Evolutionary conservation across 2,797 vertebrate genomes (phyloP).

Genomic region (Vespertilio murinus): DNA sequence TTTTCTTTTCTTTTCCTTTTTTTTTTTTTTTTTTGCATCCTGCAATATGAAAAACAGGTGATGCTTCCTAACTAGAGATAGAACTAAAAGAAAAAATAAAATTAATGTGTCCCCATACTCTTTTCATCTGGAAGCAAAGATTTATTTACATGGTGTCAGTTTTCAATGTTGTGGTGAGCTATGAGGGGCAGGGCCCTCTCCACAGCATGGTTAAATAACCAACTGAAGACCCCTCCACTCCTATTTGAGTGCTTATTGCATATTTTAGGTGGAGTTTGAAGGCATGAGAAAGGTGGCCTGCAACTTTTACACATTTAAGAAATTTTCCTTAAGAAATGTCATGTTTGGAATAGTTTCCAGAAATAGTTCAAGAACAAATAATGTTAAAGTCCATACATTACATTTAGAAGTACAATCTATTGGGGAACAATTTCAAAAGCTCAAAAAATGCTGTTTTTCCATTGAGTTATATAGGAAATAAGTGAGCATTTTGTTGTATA

Average conservation of each 20-base stretch:
- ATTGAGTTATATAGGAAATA: neutral
- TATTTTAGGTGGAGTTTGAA: slow-evolving; percentile 78
- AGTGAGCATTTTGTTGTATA: neutral
- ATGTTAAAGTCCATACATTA: slow-evolving; percentile 52
- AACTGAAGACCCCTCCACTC: slow-evolving; percentile 50
- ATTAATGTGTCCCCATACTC: neutral
- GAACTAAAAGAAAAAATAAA: neutral
- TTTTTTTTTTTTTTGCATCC: slow-evolving; percentile 47
- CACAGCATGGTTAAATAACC: slow-evolving; percentile 47
- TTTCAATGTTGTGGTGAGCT: slow-evolving; percentile 39
- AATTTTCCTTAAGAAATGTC: slow-evolving; percentile 71
- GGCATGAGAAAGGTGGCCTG: slow-evolving; percentile 79
- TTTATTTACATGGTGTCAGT: slow-evolving; percentile 23
- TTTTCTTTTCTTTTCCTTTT: neutral
- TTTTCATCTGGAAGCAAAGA: slow-evolving; percentile 25
- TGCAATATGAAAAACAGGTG: slow-evolving; percentile 64
- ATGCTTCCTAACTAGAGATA: slow-evolving; percentile 50
- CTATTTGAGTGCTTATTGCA: slow-evolving; percentile 64
- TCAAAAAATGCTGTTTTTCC: neutral
- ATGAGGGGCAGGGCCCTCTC: slow-evolving; percentile 57
- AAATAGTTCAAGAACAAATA: slow-evolving; percentile 59
- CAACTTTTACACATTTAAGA: slow-evolving; percentile 61
- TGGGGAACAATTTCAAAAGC: slow-evolving; percentile 51
- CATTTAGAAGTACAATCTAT: slow-evolving; percentile 53
- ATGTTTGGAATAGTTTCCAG: slow-evolving; percentile 73